These are phyloP conservation scores for Hepsetus odoe DNA, from an alignment of 2,113 vertebrate genomes.

Conservation along the genomic window DNA sequence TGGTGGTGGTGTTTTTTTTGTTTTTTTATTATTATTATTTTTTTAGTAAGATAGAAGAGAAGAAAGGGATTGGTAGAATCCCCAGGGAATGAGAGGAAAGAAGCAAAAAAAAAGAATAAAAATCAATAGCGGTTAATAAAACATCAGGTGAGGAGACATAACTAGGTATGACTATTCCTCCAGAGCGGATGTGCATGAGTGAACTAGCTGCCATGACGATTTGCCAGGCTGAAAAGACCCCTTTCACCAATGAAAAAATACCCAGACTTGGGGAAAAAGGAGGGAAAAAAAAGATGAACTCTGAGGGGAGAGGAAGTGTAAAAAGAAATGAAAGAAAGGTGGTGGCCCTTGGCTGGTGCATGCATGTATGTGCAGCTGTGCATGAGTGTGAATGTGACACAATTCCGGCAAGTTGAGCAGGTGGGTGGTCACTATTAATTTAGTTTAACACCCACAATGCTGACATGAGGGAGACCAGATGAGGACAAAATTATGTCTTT, in stretches of 20 bases:
- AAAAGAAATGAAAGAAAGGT: conserved; percentile 57
- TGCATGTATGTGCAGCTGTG: no score
- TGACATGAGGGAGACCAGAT: no score
- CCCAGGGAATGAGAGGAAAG: conserved; percentile 71
- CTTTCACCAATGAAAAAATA: conserved; percentile 75
- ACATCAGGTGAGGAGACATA: conserved; percentile 97
- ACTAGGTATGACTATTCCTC: conserved; percentile 92
- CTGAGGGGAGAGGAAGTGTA: conserved; percentile 62
- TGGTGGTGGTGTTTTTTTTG: conserved; percentile 85
- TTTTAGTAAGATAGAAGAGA: conserved; percentile 9
- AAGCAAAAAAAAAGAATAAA: conserved; percentile 70
- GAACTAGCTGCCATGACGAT: conserved; percentile 87
- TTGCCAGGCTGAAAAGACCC: conserved; percentile 84
- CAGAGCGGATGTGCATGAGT: conserved; percentile 85
- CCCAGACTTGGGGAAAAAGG: conserved; percentile 66
- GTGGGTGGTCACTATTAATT: no score
- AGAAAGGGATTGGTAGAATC: conserved; percentile 63
- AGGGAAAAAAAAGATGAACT: conserved; percentile 54
- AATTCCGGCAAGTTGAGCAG: conserved; percentile 5
- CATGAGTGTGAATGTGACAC: conserved; percentile 21
- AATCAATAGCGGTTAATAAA: conserved; percentile 99
- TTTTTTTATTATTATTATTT: conserved; percentile 74
- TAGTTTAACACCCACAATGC: no score
- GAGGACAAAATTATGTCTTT: no score
- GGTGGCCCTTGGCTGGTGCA: conserved; percentile 24